Conservation (phyloP, 2,113 vertebrate genomes). For the Otolemur garnettii region DNA sequence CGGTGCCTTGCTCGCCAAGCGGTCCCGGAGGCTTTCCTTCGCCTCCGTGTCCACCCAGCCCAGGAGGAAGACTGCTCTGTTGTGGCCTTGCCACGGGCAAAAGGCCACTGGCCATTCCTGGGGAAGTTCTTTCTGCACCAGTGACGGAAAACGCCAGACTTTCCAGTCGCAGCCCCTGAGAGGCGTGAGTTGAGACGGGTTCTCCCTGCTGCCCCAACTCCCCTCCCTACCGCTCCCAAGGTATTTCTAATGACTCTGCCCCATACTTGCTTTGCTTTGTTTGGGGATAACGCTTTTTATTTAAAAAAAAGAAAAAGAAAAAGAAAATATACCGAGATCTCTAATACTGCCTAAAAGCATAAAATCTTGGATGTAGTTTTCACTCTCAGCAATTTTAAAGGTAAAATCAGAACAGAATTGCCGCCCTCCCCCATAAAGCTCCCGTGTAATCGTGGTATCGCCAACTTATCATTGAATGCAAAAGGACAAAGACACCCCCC, state of each 20-base stretch:
- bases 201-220: slow-evolving; percentile 73
- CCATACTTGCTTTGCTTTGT: slow-evolving; percentile 88
- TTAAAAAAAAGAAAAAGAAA: slow-evolving; percentile 17
- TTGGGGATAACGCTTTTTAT: slow-evolving; percentile 86
- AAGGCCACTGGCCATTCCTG: slow-evolving; percentile 91
- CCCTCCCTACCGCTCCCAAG: slow-evolving; percentile 67
- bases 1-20: slow-evolving; percentile 95
- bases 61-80: slow-evolving; percentile 91
- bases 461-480: slow-evolving; percentile 78
- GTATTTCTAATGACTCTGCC: slow-evolving; percentile 86
- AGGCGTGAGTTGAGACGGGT: slow-evolving; percentile 84
- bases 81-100: slow-evolving; percentile 93
- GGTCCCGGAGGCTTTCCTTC: slow-evolving; percentile 92
- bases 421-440: slow-evolving; percentile 79
- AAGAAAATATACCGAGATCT: slow-evolving; percentile 84
- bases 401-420: slow-evolving; percentile 83
- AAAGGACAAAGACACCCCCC: slow-evolving; percentile 76
- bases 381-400: slow-evolving; percentile 85
- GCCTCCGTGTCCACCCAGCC: slow-evolving; percentile 90
- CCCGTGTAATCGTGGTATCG: slow-evolving; percentile 85
- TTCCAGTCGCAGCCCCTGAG: slow-evolving; percentile 90
- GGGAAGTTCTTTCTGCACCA: slow-evolving; percentile 90
- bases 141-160: slow-evolving; percentile 91
- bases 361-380: slow-evolving; percentile 83
- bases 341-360: slow-evolving; percentile 87